A percentile compares a stretch with the other conserved stretches of the same genome.
phyloP scores from a whole-genome alignment of 2,888 invertebrate species.

The Pammene aurita region DNA sequence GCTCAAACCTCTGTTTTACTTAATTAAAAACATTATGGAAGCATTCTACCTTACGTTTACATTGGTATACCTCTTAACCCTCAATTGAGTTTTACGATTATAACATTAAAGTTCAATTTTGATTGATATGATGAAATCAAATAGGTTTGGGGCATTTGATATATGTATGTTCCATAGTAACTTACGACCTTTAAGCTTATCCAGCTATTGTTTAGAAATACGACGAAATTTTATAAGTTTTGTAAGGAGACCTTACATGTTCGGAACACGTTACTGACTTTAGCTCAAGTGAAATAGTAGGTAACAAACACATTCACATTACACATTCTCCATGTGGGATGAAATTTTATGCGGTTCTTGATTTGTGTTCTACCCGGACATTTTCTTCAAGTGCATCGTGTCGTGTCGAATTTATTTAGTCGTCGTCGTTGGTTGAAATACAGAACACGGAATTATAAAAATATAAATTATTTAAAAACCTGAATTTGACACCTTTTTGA shows the following conservation, averaged over 20 bases:
- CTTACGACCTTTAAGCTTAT: not conserved
- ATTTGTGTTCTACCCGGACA: too few relatives aligned
- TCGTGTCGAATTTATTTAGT: too few relatives aligned
- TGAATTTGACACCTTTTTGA: too few relatives aligned
- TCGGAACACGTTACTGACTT: slow-evolving; percentile 14
- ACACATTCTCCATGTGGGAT: too few relatives aligned
- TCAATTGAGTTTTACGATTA: too few relatives aligned
- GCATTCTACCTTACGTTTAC: not conserved
- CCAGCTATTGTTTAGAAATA: not conserved
- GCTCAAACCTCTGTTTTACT: not conserved
- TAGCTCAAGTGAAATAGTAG: too few relatives aligned
- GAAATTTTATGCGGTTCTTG: too few relatives aligned
- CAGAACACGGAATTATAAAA: too few relatives aligned
- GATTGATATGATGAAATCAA: not conserved
- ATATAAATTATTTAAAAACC: too few relatives aligned
- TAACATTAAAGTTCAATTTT: not conserved
- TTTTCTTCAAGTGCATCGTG: too few relatives aligned
- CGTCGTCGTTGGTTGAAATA: too few relatives aligned
- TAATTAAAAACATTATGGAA: not conserved
- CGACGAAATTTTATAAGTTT: slow-evolving; percentile 9
- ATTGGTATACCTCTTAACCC: not conserved
- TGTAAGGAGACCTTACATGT: slow-evolving; percentile 6
- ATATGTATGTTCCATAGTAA: not conserved
- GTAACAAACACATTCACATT: too few relatives aligned
- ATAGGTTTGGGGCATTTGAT: not conserved